Base-by-base conservation (phyloP, 2,888 invertebrate species). In the Micoletzkya japonica region DNA sequence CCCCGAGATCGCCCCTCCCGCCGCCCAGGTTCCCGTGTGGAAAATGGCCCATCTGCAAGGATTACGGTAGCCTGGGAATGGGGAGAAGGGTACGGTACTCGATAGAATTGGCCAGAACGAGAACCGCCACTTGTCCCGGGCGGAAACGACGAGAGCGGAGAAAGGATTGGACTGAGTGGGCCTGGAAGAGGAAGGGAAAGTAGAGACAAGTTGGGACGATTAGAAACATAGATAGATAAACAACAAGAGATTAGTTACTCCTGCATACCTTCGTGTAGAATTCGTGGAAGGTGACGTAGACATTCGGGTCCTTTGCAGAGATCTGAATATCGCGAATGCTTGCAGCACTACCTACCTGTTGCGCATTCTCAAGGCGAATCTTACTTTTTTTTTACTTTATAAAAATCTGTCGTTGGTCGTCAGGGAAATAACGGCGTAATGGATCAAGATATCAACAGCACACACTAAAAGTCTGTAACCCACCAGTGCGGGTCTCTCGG, bases 1-100 rank as follows among this genome's bases (percentile, higher is more conserved):
- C 24, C 78, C 79, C 7, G 78, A 78, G 26, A 77, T 71, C 34
- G 77, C 77, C 54, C 79, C 79, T 14, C 68, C 68, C 7, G 63
- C 63, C 14, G 63, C 63, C 50, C 24, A 26, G 3, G 36, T 52
- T 32, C 63, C 63, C n/a, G 52, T n/a, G 20, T 64, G 52, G 52
- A 64, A 64, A 26, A 34, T 26, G 7, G 52, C 32, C 63, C 63
- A 64, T 52, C 63, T 64, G 10, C 10, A 64, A 34, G 32, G 10
- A 30, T 49, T 30, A 28, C 10, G 1, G 28, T 17, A 1, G 24
- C 36, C 3, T 4, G 34, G 26, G 37, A 3, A 60, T 24, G 24
- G n/a, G 14, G 24, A 32, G 3, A 24, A 7, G n/a, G n/a, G n/a
- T n/a, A 32, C 34, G 50, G 34, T 24, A 64, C 63, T 64, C 63